Conservation (phyloP, 2,797 vertebrate species). For the Novumbra hubbsi region DNA sequence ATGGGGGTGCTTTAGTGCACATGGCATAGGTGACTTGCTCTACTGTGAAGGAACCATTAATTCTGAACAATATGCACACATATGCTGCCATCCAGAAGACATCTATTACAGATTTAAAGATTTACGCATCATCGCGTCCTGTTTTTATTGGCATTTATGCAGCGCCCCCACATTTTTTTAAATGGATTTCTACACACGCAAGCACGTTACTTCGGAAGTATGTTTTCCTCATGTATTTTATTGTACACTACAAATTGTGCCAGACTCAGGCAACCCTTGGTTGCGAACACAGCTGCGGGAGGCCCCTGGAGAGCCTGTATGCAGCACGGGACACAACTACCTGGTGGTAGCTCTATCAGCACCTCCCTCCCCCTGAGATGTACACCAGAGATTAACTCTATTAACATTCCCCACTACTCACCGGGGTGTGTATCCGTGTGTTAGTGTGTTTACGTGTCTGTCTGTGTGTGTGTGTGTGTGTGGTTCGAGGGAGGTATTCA, state of each 20-base stretch:
- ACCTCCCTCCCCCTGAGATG: constrained; percentile 63
- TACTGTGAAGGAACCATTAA: no score
- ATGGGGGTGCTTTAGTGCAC: no score
- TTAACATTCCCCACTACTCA: constrained; percentile 83
- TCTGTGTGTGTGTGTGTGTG: neutral
- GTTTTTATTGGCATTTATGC: no score
- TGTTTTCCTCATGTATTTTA: neutral
- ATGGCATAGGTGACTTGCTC: no score
- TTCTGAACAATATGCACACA: no score
- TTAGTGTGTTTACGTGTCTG: neutral
- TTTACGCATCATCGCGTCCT: no score
- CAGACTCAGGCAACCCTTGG: constrained; percentile 46
- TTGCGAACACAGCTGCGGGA: constrained; percentile 72
- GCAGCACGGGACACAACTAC: constrained; percentile 35
- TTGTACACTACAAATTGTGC: neutral
- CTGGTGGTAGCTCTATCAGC: constrained; percentile 62
- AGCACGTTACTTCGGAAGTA: no score
- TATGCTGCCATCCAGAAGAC: no score
- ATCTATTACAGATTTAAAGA: no score
- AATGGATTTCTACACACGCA: no score
- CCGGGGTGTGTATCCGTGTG: neutral
- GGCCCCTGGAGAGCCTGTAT: constrained; percentile 59
- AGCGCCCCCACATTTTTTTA: no score
- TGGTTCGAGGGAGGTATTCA: neutral
- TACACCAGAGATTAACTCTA: constrained; percentile 78